Base-by-base conservation (phyloP, 2,797 vertebrate species). In the Pseudomugil tenellus region DNA sequence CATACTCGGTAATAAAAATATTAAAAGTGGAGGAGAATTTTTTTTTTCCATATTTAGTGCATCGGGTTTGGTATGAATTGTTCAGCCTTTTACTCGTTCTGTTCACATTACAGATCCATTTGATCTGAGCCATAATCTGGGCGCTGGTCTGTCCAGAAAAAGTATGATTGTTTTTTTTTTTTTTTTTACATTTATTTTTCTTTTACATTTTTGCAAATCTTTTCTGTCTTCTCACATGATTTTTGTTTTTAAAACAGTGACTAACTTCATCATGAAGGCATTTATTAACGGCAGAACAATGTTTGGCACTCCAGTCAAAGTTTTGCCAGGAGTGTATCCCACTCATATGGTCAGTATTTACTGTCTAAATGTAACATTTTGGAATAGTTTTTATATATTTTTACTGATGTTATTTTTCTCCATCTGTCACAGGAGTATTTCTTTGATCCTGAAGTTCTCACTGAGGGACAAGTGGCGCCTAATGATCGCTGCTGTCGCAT, bases 191-290 rank as follows among this genome's bases (percentile, higher is more conserved):
- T 3, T 3, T 29, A 21, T 25, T 53, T 2, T 32, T 3, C 58
- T 10, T 54, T 51, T 16, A 55, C 16, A 2, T 32, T 2, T 35
- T 29, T 12, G 2, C n/a, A 13, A 43, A 17, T 0, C 12, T 46
- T 54, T 34, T n/a, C 6, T 64, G 10, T 35, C 54, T 48, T 58
- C 48, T 58, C 2, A 21, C 5, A 25, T 29, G 0, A 6, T 9
- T 35, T 17, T 73, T 48, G 16, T 60, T 8, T 19, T n/a, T 9
- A 32, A 76, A 80, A 76, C 84, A 98, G 97, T 99, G 97, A 98
- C 96, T 63, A 97, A 97, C 92, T 99, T 98, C 93, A 99, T 99
- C 92, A 98, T 98, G 96, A 99, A 99, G 89, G 97, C 96, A 61
- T 97, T 98, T 89, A 96, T 98, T 84, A 98, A 98, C 70, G 97